Conservation (phyloP, 2,888 invertebrate genomes). For the Drosophila pseudotakahashii region DNA sequence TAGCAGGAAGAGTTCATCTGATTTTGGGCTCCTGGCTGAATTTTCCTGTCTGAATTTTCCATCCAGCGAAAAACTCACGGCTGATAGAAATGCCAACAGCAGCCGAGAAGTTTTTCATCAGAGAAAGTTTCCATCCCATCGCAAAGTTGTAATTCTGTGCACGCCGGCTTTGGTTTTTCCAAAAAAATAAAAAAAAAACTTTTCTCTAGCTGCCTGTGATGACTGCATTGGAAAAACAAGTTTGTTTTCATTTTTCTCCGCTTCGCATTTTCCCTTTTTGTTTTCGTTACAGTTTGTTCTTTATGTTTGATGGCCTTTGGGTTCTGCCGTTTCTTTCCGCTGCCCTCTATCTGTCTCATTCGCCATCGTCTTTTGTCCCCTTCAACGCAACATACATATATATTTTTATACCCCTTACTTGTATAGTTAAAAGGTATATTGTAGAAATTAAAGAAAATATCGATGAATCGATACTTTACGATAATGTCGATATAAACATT, state of each 20-base stretch:
- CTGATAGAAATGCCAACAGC: conserved; percentile 47
- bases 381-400: not conserved
- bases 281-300: conserved; percentile 6
- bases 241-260: conserved; percentile 28
- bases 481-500: no score
- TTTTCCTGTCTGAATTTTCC: conserved; percentile 1
- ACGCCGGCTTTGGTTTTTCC: conserved; percentile 46
- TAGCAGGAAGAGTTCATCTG: conserved; percentile 26
- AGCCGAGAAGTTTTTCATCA: conserved; percentile 44
- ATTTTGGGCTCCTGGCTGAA: conserved; percentile 3
- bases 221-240: conserved; percentile 40
- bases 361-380: not conserved
- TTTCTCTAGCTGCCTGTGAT: conserved; percentile 24
- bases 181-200: conserved; percentile 8
- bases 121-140: conserved; percentile 48
- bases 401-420: not conserved
- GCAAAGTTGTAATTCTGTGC: conserved; percentile 61
- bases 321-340: not conserved
- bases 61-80: conserved; percentile 4
- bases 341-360: not conserved
- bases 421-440: no score
- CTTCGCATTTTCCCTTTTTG: conserved; percentile 11
- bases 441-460: no score
- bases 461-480: no score
- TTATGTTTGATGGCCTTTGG: conserved; percentile 15